A percentile compares a stretch with the other conserved stretches of the same genome.
Evolutionary conservation across 2,888 invertebrate genomes (phyloP).

Genomic region (Agrotis exclamationis): DNA sequence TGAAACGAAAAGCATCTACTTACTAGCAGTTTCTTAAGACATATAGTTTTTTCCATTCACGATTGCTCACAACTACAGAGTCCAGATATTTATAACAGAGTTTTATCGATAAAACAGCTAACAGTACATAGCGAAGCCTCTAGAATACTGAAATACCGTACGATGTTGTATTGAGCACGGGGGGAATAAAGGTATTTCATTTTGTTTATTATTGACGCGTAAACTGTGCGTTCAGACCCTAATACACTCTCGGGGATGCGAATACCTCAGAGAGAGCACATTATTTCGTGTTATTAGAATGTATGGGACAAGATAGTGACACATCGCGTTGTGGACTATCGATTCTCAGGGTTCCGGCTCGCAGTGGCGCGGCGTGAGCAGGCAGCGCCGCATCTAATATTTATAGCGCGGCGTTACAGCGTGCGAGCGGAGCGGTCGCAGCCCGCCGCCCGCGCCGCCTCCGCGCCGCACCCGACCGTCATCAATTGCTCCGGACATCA

Average conservation of each 20-base stretch:
- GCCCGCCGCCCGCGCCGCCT: slow-evolving; percentile 49
- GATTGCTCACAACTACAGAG: slow-evolving; percentile 3
- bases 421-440: slow-evolving; percentile 70
- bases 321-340: slow-evolving; percentile 76
- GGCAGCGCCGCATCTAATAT: slow-evolving; percentile 79
- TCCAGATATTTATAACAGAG: slow-evolving; percentile 40
- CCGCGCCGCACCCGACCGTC: slow-evolving; percentile 68
- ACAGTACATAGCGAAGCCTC: slow-evolving; percentile 44
- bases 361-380: slow-evolving; percentile 65
- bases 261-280: slow-evolving; percentile 69
- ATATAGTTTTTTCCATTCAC: slow-evolving; percentile 17
- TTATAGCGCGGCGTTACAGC: slow-evolving; percentile 75
- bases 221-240: slow-evolving; percentile 67
- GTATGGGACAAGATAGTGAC: slow-evolving; percentile 66
- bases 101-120: slow-evolving; percentile 69
- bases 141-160: slow-evolving; percentile 53
- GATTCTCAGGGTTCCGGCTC: slow-evolving; percentile 73
- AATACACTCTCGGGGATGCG: slow-evolving; percentile 71
- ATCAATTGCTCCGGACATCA: slow-evolving; percentile 74
- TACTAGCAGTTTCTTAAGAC: slow-evolving; percentile 18
- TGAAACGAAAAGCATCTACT: slow-evolving; percentile 1
- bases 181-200: slow-evolving; percentile 65
- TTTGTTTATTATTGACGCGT: slow-evolving; percentile 71
- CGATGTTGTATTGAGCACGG: slow-evolving; percentile 40
- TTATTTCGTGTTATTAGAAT: slow-evolving; percentile 73